Conservation (phyloP, 2,888 invertebrate genomes). For the Lottia scabra region DNA sequence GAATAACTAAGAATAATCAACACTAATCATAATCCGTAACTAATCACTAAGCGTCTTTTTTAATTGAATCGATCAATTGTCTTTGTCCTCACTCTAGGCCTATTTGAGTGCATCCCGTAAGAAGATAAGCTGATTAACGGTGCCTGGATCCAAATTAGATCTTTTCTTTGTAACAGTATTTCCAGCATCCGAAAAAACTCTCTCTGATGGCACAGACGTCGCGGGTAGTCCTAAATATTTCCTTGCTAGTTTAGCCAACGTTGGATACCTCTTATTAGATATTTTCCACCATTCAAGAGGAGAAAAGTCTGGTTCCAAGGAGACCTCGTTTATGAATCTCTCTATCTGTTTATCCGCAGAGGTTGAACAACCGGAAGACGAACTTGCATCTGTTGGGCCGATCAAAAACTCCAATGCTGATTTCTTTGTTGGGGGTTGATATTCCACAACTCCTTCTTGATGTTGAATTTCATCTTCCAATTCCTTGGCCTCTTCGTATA, state of each 20-base stretch:
- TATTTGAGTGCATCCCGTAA: not conserved
- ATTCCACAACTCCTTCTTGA: not conserved
- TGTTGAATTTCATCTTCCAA: not conserved
- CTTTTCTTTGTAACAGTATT: slow-evolving; percentile 10
- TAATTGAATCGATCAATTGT: too few species aligned
- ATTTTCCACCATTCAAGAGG: slow-evolving; percentile 15
- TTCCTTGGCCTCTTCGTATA: not conserved
- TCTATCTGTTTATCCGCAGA: not conserved
- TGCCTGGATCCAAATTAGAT: slow-evolving; percentile 6
- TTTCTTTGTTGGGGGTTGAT: not conserved
- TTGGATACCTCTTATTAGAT: not conserved
- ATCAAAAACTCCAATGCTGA: slow-evolving; percentile 2
- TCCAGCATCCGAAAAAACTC: slow-evolving; percentile 9
- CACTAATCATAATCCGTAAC: too few species aligned
- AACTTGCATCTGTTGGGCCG: not conserved
- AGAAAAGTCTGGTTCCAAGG: not conserved
- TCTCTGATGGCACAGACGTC: slow-evolving; percentile 10
- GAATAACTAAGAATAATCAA: too few species aligned
- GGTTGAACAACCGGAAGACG: too few species aligned
- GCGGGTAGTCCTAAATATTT: slow-evolving; percentile 5
- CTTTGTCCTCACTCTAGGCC: too few species aligned
- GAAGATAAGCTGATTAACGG: slow-evolving; percentile 7
- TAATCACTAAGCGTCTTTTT: too few species aligned
- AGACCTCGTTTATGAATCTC: not conserved
- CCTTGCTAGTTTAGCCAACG: not conserved